Evolutionary conservation across 2,113 vertebrate species (phyloP).

Genomic region (Noctilio leporinus): DNA sequence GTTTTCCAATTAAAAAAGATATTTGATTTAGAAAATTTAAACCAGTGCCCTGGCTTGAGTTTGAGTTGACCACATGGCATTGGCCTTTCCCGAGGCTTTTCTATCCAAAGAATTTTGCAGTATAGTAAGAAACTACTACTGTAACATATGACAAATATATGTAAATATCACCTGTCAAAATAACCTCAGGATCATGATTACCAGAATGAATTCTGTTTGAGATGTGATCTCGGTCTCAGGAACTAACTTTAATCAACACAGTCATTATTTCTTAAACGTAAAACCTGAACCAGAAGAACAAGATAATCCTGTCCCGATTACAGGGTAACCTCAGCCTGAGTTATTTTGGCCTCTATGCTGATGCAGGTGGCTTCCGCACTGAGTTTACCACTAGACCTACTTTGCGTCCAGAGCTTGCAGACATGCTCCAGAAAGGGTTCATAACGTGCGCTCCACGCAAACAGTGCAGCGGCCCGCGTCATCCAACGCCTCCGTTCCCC

Average conservation of each 20-base stretch:
- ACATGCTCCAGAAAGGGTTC: constrained; percentile 99
- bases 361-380: neutral
- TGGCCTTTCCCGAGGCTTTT: neutral
- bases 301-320: neutral
- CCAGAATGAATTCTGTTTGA: neutral
- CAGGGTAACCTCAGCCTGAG: neutral
- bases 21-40: constrained; percentile 17
- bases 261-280: neutral
- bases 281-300: neutral
- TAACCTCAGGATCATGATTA: neutral
- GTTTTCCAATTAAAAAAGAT: neutral
- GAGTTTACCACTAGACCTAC: constrained; percentile 70
- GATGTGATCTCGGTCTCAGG: neutral
- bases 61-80: neutral
- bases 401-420: constrained; percentile 91
- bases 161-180: neutral
- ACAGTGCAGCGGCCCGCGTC: constrained; percentile 65
- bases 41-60: neutral
- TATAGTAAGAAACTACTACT: neutral
- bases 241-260: neutral
- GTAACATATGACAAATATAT: neutral
- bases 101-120: neutral
- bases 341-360: neutral
- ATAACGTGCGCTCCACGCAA: constrained; percentile 84
- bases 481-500: constrained; percentile 65